Percentiles rank a stretch among this genome's conserved stretches.
Conservation (phyloP, 2,113 vertebrate species). For the Trochalopteron elliotii region DNA sequence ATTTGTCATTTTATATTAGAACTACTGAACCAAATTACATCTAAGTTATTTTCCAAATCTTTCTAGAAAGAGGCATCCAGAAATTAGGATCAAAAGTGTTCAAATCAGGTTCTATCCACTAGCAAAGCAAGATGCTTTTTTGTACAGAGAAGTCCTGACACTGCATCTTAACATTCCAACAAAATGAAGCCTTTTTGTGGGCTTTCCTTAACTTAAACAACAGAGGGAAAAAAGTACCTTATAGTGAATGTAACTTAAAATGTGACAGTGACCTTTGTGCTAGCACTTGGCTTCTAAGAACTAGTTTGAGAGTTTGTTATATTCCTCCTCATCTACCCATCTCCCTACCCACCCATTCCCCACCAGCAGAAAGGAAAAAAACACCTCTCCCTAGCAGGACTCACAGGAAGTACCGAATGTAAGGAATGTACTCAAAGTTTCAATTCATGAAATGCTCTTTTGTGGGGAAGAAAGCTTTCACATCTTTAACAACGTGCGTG, state of each 20-base stretch:
- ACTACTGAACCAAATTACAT: background rate
- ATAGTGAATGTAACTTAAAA: background rate
- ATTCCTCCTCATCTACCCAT: background rate
- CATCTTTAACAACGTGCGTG: background rate
- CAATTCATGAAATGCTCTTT: background rate
- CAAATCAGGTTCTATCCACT: background rate
- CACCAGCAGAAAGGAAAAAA: background rate
- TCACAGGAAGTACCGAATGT: background rate
- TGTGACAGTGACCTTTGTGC: background rate
- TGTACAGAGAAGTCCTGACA: background rate
- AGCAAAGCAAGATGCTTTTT: background rate
- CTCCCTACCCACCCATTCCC: background rate
- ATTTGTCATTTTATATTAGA: background rate
- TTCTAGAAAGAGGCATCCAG: background rate
- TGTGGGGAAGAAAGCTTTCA: background rate
- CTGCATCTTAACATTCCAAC: background rate
- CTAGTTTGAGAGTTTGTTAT: background rate
- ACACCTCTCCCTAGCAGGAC: background rate
- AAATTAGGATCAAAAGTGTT: background rate
- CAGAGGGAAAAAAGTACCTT: rapidly evolving
- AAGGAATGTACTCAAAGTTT: background rate
- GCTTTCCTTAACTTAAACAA: background rate
- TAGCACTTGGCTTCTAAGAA: background rate
- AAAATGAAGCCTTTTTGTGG: background rate
- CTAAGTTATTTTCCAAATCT: background rate